Base-by-base conservation (phyloP, 2,888 invertebrate species). In the Nomada ferruginata region DNA sequence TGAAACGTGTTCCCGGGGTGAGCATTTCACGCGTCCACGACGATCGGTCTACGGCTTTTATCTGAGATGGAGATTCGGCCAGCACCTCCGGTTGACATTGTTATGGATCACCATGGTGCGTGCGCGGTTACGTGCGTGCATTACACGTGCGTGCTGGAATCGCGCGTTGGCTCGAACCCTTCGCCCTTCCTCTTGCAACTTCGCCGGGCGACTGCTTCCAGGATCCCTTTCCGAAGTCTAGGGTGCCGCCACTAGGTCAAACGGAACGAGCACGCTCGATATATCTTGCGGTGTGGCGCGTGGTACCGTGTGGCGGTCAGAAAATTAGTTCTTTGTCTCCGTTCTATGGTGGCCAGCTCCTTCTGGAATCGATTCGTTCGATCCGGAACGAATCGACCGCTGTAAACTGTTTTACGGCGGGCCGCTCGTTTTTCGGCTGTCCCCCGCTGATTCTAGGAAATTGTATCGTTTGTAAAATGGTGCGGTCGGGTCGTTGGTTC, bases 41-140 rank as follows among this genome's bases (percentile, higher is more conserved):
- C 57, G 59, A 70, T 71, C 53, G 71, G 47, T 36, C 29, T 57
- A 82, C 76, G 79, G 75, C 79, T 69, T 77, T 83, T 85, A 88
- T 88, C 87, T 79, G 70, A 82, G 84, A 84, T 82, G 79, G 82
- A 89, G 91, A 91, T 90, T 91, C 88, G 83, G 80, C 85, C 86
- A 53, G 71, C 84, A 87, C 87, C 87, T 86, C 82, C 86, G 81
- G 86, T 89, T 91, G 91, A 92, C 91, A 91, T 83, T 86, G 87
- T 92, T 92, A 92, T 92, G 92, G 92, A 92, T 92, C 91, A 91
- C 91, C 89, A 61, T 77, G 83, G 91, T 90, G 90, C 87, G 82
- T 83, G 78, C 76, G 81, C 61, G 13, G 64, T 83, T 85, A 79
- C 85, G 83, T 83, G 77, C 64, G 76, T 69, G 75, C 72, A 71